Percentiles rank a stretch among this genome's conserved stretches.
Conservation (phyloP, 2,888 invertebrate genomes). For the Meghimatium bilineatum region DNA sequence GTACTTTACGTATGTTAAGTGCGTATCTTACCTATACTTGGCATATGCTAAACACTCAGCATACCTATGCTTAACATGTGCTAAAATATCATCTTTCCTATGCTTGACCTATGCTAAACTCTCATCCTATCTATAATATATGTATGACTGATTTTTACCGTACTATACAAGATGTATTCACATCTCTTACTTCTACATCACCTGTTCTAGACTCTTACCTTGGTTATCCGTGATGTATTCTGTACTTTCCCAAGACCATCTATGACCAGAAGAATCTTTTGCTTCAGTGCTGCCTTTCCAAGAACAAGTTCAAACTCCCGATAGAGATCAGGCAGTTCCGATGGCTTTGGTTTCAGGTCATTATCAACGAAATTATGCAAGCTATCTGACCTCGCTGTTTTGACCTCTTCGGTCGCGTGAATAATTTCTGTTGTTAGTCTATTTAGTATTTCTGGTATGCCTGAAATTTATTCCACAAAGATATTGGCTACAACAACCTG, state of each 20-base stretch:
- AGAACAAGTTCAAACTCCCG: slow-evolving; percentile 41
- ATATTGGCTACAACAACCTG: too few relatives aligned
- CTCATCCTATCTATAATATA: too few relatives aligned
- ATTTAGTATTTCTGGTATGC: slow-evolving; percentile 35
- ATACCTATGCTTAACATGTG: too few relatives aligned
- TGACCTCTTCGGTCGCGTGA: slow-evolving; percentile 14
- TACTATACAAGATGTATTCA: background rate
- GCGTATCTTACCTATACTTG: too few relatives aligned
- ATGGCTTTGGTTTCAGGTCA: background rate
- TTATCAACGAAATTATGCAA: slow-evolving; percentile 13
- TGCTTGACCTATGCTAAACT: too few relatives aligned
- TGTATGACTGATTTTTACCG: too few relatives aligned
- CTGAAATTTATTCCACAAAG: too few relatives aligned
- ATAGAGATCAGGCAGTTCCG: slow-evolving; percentile 39
- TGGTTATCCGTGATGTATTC: slow-evolving; percentile 42
- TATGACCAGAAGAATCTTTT: slow-evolving; percentile 45
- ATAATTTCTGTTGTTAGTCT: slow-evolving; percentile 43
- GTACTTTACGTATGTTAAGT: too few relatives aligned
- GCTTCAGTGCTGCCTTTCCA: slow-evolving; percentile 31
- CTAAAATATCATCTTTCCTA: too few relatives aligned
- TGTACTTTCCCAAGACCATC: slow-evolving; percentile 45
- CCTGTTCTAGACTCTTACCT: slow-evolving; percentile 35
- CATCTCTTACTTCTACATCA: background rate
- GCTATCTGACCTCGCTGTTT: slow-evolving; percentile 14
- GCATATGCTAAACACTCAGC: too few relatives aligned